Evolutionary conservation across 2,797 vertebrate genomes (phyloP).

Genomic region (Pseudomugil gertrudae): DNA sequence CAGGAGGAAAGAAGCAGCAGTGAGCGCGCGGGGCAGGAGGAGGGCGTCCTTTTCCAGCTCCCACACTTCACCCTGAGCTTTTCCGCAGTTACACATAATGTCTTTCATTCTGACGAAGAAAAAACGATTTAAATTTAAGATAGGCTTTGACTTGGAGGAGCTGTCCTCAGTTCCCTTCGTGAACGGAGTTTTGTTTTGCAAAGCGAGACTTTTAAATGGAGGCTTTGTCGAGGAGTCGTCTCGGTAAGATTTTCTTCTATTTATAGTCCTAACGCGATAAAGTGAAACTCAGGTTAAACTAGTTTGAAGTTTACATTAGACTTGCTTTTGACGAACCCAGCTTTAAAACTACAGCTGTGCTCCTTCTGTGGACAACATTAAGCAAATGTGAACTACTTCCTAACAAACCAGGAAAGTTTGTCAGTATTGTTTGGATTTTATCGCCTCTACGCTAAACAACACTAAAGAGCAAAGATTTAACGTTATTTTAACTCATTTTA

Average conservation of each 20-base stretch:
- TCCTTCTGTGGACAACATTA: not conserved
- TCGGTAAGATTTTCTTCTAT: slow-evolving; percentile 82
- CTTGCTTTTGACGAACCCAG: not conserved
- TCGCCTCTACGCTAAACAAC: not conserved
- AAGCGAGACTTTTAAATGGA: slow-evolving; percentile 90
- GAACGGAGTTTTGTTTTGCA: slow-evolving; percentile 95
- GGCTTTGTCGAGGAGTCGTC: slow-evolving; percentile 90
- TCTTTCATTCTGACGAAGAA: slow-evolving; percentile 91
- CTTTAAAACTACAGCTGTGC: not conserved
- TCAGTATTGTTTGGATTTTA: not conserved
- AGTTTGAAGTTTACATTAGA: not conserved
- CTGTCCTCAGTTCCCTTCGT: slow-evolving; percentile 93
- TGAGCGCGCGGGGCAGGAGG: too few species aligned
- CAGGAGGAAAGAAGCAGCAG: too few species aligned
- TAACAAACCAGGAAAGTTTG: not conserved
- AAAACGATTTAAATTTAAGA: slow-evolving; percentile 94
- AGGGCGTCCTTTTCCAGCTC: not conserved
- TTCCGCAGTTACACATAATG: slow-evolving; percentile 61
- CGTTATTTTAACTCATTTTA: not conserved
- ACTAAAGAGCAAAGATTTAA: not conserved
- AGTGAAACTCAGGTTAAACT: not conserved
- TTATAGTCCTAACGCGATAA: slow-evolving; percentile 42
- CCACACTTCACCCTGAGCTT: not conserved
- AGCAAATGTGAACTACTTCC: not conserved
- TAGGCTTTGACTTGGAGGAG: slow-evolving; percentile 92